phyloP scores from a whole-genome alignment of 2,113 vertebrate species.

The Bungarus multicinctus region DNA sequence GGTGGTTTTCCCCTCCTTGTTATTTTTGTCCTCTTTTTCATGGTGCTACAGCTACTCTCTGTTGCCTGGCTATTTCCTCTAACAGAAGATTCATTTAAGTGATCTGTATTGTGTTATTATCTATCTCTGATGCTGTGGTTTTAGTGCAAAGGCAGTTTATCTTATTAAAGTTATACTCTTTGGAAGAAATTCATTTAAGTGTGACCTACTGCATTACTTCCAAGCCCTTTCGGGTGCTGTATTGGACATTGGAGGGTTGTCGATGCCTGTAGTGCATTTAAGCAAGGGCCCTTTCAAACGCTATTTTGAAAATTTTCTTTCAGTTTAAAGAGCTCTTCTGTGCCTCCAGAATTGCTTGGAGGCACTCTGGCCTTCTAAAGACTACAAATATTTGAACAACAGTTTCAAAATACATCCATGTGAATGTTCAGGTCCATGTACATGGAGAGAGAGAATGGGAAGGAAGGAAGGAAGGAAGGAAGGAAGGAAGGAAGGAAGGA shows the following conservation, averaged over 20 bases:
- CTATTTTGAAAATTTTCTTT: conserved; percentile 62
- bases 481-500: no score
- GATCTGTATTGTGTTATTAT: conserved; percentile 47
- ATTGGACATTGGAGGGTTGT: conserved; percentile 66
- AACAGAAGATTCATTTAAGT: conserved; percentile 51
- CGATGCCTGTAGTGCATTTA: conserved; percentile 72
- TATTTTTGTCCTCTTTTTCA: conserved; percentile 52
- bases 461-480: background rate
- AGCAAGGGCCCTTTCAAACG: conserved; percentile 61
- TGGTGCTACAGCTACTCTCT: conserved; percentile 48
- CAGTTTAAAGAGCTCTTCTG: conserved; percentile 62
- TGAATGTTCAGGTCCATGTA: background rate
- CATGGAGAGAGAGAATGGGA: background rate
- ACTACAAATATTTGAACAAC: conserved; percentile 69
- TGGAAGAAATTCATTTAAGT: conserved; percentile 70
- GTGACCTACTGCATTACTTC: conserved; percentile 69
- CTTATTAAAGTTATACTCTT: conserved; percentile 62
- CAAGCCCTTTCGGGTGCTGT: conserved; percentile 61
- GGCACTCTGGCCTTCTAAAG: conserved; percentile 61
- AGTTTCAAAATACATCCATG: conserved; percentile 36
- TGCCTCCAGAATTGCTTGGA: conserved; percentile 66
- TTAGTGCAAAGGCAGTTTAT: conserved; percentile 60
- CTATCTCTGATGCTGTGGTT: conserved; percentile 48
- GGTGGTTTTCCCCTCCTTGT: conserved; percentile 48
- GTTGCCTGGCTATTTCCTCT: conserved; percentile 63